Evolutionary conservation across 2,888 invertebrate genomes (phyloP), one percentile per base, ranked within the genome.

Genomic region (Rhingia rostrata): DNA sequence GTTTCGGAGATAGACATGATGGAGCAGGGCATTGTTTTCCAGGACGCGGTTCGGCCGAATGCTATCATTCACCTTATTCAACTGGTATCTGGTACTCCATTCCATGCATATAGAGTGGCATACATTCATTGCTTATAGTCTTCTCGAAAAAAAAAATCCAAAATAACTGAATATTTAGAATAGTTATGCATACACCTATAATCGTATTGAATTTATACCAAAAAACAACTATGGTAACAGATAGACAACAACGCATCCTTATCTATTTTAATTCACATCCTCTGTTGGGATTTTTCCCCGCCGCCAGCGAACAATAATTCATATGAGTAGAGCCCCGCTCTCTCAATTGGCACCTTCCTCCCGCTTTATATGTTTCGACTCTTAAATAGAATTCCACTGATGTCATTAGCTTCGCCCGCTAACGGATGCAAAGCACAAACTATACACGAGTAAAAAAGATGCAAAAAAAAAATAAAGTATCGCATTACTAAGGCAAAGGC

Each of bases 341-440:
- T 39, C n/a, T 14, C 56, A 45, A 60, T 66, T 49, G 82, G 41
- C 64, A 72, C 35, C 61, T 74, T 80, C 80, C 67, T 51, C 30
- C 51, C 37, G 51, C 67, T 61, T 67, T 51, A 32, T 69, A 10
- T 22, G 4, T 54, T 61, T 67, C 37, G 45, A 61, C 30, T 32
- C 33, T 49, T 37, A 22, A 74, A 63, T 33, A 47, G 14, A 45
- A 54, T 30, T 39, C 63, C 58, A 35, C 72, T 69, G 64, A 69
- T 77, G 70, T 80, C 70, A 84, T 84, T 84, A 84, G 84, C 84
- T 80, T 41, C 58, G 4, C 32, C 32, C 22, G 22, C 22, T 41
- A 10, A 41, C 56, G 64, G 47, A 56, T 54, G 60, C 61, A 33
- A 35, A 12, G 45, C 54, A 37, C 58, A 74, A 37, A 32, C 60